These are phyloP conservation scores for Dicycla oo DNA, from an alignment of 2,888 invertebrate species.

Conservation along the genomic window DNA sequence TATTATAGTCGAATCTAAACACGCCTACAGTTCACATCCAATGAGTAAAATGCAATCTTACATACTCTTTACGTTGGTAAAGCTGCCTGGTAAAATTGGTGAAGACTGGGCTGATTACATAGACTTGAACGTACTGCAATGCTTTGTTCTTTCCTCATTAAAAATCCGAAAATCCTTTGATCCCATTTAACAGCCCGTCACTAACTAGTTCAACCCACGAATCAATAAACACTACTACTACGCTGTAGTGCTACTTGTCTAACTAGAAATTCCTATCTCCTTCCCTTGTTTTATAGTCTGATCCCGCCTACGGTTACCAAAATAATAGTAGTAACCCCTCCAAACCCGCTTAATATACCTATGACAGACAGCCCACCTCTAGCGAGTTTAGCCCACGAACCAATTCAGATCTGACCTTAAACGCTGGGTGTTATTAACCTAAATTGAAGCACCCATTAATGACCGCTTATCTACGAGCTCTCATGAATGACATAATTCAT, in stretches of 20 bases:
- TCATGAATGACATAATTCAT: slow-evolving; percentile 65
- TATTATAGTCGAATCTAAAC: neutral
- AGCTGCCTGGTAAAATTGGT: neutral
- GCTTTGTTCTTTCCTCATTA: no score
- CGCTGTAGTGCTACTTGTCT: neutral
- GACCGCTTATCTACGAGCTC: slow-evolving; percentile 52
- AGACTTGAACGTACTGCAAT: neutral
- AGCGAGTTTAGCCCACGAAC: slow-evolving; percentile 55
- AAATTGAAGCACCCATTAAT: slow-evolving; percentile 65
- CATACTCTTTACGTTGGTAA: neutral
- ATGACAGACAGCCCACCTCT: slow-evolving; percentile 1
- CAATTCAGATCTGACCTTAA: slow-evolving; percentile 59
- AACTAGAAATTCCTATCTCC: neutral
- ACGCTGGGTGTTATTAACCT: slow-evolving; percentile 61
- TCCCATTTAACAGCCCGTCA: neutral
- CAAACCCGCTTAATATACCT: neutral
- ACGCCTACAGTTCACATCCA: neutral
- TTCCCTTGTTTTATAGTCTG: neutral
- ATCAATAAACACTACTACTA: neutral
- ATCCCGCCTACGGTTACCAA: neutral
- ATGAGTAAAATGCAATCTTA: no score
- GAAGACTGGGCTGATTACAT: neutral
- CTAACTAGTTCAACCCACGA: slow-evolving; percentile 27
- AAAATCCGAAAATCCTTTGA: neutral
- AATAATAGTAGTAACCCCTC: neutral